A percentile compares a stretch with the other conserved stretches of the same genome.
Evolutionary conservation across 1,140 invertebrate species (phyloP).

Genomic region (Melanaphis sacchari): DNA sequence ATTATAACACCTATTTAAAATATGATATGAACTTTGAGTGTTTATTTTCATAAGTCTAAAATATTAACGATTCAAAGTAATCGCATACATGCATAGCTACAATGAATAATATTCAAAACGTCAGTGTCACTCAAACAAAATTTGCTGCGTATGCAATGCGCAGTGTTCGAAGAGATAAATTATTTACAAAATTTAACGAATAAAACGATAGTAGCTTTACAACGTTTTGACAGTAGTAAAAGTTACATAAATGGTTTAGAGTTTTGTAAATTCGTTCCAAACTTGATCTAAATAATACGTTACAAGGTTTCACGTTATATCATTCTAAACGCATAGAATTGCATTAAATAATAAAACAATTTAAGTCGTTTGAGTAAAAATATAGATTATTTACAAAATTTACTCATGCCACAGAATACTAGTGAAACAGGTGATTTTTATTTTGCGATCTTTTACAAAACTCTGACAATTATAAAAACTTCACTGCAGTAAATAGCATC

Average conservation of each 20-base stretch:
- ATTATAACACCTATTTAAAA: neutral
- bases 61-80: constrained; percentile 14
- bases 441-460: too few species aligned
- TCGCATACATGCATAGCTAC: neutral
- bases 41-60: neutral
- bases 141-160: neutral
- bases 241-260: neutral
- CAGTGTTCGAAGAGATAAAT: neutral
- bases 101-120: neutral
- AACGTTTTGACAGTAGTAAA: neutral
- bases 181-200: neutral
- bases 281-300: neutral
- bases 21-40: neutral
- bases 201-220: neutral
- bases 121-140: constrained; percentile 11
- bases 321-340: too few species aligned
- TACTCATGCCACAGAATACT: too few species aligned
- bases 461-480: too few species aligned
- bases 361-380: too few species aligned
- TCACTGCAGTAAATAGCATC: too few species aligned
- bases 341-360: too few species aligned
- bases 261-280: neutral
- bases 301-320: neutral
- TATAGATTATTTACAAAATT: too few species aligned
- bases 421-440: too few species aligned